Conservation (phyloP, 2,113 vertebrate species). For the Rallus limicola region DNA sequence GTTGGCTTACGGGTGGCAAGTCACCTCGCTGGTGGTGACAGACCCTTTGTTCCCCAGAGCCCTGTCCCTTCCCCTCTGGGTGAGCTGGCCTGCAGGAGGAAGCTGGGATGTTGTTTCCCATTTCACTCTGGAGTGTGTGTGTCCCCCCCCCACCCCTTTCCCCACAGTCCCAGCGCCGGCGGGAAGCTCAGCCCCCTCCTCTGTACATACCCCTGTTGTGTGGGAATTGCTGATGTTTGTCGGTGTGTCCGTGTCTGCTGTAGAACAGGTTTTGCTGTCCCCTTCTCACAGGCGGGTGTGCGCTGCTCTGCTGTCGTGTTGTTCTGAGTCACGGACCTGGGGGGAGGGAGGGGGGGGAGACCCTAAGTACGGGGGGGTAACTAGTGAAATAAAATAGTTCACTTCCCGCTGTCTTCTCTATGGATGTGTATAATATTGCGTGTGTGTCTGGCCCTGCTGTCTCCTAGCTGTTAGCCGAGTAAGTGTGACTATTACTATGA, state of each 20-base stretch:
- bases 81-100: neutral
- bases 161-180: neutral
- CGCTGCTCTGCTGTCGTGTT: slow-evolving; percentile 51
- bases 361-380: slow-evolving; percentile 1
- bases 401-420: slow-evolving; percentile 83
- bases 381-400: slow-evolving; percentile 70
- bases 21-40: fast-evolving
- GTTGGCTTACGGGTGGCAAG: neutral
- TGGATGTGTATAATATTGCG: slow-evolving; percentile 85
- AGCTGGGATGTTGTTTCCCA: neutral
- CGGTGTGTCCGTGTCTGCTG: slow-evolving; percentile 56
- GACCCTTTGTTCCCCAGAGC: neutral
- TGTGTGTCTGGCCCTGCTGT: slow-evolving; percentile 87
- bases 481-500: slow-evolving; percentile 89
- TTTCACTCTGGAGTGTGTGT: neutral
- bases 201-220: slow-evolving; percentile 47
- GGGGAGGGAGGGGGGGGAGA: slow-evolving; percentile 25
- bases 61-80: neutral
- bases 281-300: slow-evolving; percentile 31
- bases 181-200: neutral
- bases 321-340: slow-evolving; percentile 41
- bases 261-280: slow-evolving; percentile 35
- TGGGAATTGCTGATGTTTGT: slow-evolving; percentile 63
- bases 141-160: too few species aligned
- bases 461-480: slow-evolving; percentile 89